Percentiles rank a stretch among this genome's conserved stretches.
These are phyloP conservation scores for Polymixis flavicincta DNA, from an alignment of 2,888 invertebrate species.

Conservation along the genomic window DNA sequence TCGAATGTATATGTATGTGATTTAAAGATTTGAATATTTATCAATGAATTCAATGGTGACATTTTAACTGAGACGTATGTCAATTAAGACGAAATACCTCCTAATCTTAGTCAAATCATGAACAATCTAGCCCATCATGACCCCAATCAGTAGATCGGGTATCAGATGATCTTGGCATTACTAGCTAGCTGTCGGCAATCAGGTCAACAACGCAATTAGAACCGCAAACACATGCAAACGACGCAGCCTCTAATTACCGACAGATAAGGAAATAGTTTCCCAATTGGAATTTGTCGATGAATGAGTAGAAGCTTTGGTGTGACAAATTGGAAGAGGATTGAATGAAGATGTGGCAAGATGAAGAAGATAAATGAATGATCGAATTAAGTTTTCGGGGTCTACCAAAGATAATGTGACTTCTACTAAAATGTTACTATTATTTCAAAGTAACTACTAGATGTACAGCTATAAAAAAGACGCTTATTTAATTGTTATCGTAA, in stretches of 20 bases:
- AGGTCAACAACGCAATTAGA: constrained; percentile 60
- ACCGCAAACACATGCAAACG: constrained; percentile 50
- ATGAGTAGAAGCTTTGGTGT: not conserved
- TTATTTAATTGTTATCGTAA: not conserved
- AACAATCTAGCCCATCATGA: constrained; percentile 9
- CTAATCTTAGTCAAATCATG: not conserved
- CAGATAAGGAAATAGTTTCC: constrained; percentile 59
- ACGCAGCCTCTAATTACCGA: constrained; percentile 56
- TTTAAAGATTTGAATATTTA: not conserved
- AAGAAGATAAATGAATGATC: not conserved
- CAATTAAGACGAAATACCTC: not conserved
- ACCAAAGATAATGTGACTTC: not conserved
- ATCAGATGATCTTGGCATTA: constrained; percentile 30
- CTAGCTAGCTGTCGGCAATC: constrained; percentile 31
- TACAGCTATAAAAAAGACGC: not conserved
- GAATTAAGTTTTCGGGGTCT: not conserved
- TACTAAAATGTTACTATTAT: not conserved
- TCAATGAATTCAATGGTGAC: too few species aligned
- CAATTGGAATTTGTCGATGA: constrained; percentile 11
- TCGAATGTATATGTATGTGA: too few species aligned
- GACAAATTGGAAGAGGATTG: constrained; percentile 2
- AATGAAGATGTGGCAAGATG: not conserved
- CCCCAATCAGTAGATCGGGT: constrained; percentile 14
- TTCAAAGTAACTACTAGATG: not conserved
- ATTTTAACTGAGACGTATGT: not conserved